Conservation (phyloP, 2,113 vertebrate species). For the Dicaeum eximium region DNA sequence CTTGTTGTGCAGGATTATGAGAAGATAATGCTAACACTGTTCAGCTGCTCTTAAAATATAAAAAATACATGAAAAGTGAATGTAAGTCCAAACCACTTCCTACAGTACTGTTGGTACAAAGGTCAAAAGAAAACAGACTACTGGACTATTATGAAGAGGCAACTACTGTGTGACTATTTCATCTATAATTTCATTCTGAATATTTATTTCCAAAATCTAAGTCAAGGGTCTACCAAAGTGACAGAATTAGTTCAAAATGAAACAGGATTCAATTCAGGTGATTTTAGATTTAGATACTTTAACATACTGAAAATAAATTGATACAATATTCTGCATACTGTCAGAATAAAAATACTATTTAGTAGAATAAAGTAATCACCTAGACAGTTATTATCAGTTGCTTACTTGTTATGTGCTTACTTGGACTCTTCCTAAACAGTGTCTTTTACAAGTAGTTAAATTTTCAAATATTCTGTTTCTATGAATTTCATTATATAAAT, state of each 20-base stretch:
- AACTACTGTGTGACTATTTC: background rate
- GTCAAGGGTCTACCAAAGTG: background rate
- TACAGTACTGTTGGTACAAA: background rate
- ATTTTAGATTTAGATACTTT: background rate
- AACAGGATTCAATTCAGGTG: background rate
- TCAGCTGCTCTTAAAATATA: background rate
- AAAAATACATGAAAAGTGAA: background rate
- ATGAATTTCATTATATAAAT: background rate
- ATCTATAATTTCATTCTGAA: background rate
- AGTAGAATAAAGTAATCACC: background rate
- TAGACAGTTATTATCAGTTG: background rate
- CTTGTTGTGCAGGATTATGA: background rate
- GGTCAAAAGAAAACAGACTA: background rate
- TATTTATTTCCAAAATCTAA: background rate
- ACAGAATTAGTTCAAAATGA: background rate
- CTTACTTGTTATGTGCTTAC: background rate
- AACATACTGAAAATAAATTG: background rate
- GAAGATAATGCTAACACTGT: background rate
- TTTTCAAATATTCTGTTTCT: background rate
- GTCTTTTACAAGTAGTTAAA: background rate
- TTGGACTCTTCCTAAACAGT: background rate
- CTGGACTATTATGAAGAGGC: background rate
- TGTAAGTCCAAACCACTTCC: background rate
- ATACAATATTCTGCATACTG: background rate
- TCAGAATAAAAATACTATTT: background rate